These are phyloP conservation scores for Ia io DNA, from an alignment of 2,113 vertebrate species.

Conservation along the genomic window DNA sequence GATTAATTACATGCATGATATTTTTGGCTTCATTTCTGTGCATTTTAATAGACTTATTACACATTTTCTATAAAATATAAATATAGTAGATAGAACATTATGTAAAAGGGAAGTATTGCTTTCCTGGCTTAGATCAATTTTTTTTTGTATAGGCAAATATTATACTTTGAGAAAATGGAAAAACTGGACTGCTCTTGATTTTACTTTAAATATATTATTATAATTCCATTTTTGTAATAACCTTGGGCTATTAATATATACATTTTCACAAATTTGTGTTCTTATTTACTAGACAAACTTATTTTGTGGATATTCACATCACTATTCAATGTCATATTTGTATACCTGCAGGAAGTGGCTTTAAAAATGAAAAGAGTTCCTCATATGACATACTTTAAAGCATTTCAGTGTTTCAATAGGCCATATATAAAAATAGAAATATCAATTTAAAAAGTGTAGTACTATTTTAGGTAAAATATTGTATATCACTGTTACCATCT, in stretches of 20 bases:
- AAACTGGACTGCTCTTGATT: not conserved
- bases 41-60: conserved; percentile 62
- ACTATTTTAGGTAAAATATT: not conserved
- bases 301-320: not conserved
- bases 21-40: conserved; percentile 62
- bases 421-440: not conserved
- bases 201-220: not conserved
- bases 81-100: conserved; percentile 32
- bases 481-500: not conserved
- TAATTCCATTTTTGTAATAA: conserved; percentile 5
- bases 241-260: not conserved
- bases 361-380: not conserved
- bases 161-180: conserved; percentile 11
- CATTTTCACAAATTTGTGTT: not conserved
- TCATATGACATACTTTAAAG: not conserved
- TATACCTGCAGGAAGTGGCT: not conserved
- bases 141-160: conserved; percentile 10
- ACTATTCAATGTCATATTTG: not conserved
- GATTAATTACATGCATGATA: conserved; percentile 68
- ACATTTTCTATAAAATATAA: conserved; percentile 52
- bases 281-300: not conserved
- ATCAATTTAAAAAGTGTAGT: not conserved
- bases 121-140: not conserved
- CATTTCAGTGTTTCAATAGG: not conserved
- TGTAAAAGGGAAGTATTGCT: not conserved